Evolutionary conservation across 2,888 invertebrate genomes (phyloP).

Genomic region (Lasioglossum leucozonium): DNA sequence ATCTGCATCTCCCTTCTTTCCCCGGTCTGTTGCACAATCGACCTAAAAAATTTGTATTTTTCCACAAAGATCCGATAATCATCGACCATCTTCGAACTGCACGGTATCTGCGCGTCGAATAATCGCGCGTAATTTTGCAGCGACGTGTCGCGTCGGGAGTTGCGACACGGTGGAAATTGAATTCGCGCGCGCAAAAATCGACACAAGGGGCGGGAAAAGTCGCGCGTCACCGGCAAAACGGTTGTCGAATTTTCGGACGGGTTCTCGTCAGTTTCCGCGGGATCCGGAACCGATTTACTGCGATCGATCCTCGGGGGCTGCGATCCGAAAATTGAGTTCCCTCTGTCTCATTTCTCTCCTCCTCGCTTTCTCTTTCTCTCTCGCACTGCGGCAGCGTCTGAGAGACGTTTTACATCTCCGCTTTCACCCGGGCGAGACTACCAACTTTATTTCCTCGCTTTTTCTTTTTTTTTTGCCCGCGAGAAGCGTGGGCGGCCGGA

Average conservation of each 20-base stretch:
- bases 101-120: too few species aligned
- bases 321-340: conserved; percentile 43
- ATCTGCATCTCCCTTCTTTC: too few species aligned
- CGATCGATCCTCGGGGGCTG: conserved; percentile 18
- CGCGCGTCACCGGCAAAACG: neutral
- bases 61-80: neutral
- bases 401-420: conserved; percentile 31
- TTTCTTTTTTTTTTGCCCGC: too few species aligned
- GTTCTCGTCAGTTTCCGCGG: neutral
- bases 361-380: too few species aligned
- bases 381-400: conserved; percentile 13
- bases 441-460: conserved; percentile 46
- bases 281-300: conserved; percentile 26
- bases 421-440: conserved; percentile 24
- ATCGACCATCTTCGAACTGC: too few species aligned
- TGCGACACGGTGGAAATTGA: conserved; percentile 26
- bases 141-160: neutral
- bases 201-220: neutral
- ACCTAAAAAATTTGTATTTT: too few species aligned
- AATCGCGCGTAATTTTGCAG: too few species aligned
- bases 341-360: neutral
- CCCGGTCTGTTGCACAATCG: too few species aligned
- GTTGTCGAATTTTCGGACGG: conserved; percentile 5
- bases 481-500: conserved; percentile 24
- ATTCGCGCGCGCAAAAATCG: conserved; percentile 11